Percentiles rank a stretch among this genome's conserved stretches.
Evolutionary conservation across 2,797 vertebrate species (phyloP).

Genomic region (Macrochelys suwanniensis): DNA sequence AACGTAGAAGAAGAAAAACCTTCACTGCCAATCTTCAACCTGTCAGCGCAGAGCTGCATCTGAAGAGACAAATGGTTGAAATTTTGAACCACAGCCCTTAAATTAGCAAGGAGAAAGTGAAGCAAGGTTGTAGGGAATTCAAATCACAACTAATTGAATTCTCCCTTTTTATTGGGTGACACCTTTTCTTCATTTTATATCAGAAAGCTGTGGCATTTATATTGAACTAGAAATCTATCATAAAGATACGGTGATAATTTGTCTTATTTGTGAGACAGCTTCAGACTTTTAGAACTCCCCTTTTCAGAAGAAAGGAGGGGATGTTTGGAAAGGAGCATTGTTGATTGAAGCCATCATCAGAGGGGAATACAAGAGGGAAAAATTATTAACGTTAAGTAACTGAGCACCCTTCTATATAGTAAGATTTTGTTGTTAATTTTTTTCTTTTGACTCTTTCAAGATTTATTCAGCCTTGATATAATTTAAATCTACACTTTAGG

Average conservation of each 20-base stretch:
- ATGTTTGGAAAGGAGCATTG: neutral
- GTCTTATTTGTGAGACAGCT: neutral
- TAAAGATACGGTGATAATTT: neutral
- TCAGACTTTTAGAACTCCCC: neutral
- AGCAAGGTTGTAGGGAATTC: neutral
- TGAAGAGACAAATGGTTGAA: neutral
- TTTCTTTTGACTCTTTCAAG: neutral
- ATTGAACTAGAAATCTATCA: neutral
- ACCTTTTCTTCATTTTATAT: neutral
- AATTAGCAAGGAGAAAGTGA: constrained; percentile 4
- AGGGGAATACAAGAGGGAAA: neutral
- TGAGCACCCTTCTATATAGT: neutral
- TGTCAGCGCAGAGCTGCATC: neutral
- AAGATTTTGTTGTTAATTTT: neutral
- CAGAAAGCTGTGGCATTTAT: neutral
- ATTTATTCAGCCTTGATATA: neutral
- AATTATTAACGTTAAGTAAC: neutral
- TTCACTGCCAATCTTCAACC: neutral
- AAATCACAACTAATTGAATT: neutral
- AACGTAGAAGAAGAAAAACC: neutral
- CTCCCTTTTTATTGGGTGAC: neutral
- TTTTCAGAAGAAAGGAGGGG: neutral
- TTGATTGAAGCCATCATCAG: neutral
- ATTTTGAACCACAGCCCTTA: neutral
- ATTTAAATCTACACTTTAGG: neutral